These are phyloP conservation scores for Oenanthe oenanthe DNA, from an alignment of 2,113 vertebrate genomes.

Conservation along the genomic window DNA sequence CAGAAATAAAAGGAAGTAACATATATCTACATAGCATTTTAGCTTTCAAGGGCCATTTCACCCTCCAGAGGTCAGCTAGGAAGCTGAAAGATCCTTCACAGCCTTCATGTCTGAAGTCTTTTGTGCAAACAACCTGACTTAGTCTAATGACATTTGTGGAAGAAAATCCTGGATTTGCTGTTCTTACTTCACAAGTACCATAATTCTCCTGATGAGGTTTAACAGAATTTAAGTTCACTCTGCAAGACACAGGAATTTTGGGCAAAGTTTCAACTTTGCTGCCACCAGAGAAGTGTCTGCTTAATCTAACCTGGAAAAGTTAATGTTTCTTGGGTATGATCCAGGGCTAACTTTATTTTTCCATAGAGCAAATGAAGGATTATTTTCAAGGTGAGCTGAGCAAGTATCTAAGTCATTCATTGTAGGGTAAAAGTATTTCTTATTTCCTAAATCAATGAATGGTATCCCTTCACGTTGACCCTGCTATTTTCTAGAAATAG, in stretches of 20 bases:
- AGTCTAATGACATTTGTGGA: not conserved
- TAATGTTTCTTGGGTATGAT: constrained; percentile 6
- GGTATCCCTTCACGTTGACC: not conserved
- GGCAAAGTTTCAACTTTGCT: constrained; percentile 29
- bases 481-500: not conserved
- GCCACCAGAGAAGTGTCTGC: constrained; percentile 13
- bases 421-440: not conserved
- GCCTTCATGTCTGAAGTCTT: not conserved
- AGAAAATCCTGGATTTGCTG: not conserved
- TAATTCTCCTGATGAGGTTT: not conserved
- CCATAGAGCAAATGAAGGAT: not conserved
- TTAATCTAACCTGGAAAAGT: constrained; percentile 40
- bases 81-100: not conserved
- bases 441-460: not conserved
- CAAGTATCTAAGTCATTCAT: not conserved
- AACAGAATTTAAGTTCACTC: not conserved
- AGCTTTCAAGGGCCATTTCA: not conserved
- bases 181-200: not conserved
- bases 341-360: constrained; percentile 20
- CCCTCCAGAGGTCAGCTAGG: not conserved
- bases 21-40: not conserved
- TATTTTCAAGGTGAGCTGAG: not conserved
- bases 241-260: not conserved
- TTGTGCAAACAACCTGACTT: not conserved
- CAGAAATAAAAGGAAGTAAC: not conserved